phyloP scores from a whole-genome alignment of 2,888 invertebrate genomes.

The Epinotia bilunana region DNA sequence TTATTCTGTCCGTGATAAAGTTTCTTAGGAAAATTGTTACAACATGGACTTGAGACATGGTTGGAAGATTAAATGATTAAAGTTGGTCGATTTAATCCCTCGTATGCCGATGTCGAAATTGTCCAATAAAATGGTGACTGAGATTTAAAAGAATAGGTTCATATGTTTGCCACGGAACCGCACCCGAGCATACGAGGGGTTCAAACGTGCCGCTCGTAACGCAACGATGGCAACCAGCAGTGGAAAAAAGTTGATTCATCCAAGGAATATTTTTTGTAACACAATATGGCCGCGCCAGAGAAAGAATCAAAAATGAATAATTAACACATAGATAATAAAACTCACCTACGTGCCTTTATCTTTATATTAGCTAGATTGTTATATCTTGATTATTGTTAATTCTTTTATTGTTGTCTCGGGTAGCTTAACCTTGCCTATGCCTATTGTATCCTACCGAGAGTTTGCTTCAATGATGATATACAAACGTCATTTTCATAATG shows the following conservation, averaged over 20 bases:
- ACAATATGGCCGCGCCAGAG: not conserved
- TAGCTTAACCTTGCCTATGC: not conserved
- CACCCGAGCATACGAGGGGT: too few species aligned
- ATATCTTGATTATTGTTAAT: not conserved
- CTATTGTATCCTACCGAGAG: not conserved
- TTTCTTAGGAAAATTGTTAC: too few species aligned
- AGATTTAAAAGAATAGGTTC: too few species aligned
- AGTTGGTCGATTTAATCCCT: too few species aligned
- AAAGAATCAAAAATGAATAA: not conserved
- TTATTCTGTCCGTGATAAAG: too few species aligned
- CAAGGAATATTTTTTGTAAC: not conserved
- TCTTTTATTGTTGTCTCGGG: not conserved
- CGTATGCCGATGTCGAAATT: too few species aligned
- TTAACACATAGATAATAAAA: not conserved
- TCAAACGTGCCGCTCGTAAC: too few species aligned
- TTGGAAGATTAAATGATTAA: too few species aligned
- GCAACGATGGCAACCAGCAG: too few species aligned
- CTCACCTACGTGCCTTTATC: slow-evolving; percentile 24
- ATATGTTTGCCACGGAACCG: too few species aligned
- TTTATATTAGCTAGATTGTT: slow-evolving; percentile 5
- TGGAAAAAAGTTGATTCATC: not conserved
- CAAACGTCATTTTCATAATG: not conserved
- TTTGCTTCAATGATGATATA: slow-evolving; percentile 7
- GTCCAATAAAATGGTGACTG: too few species aligned
- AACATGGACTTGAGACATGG: too few species aligned